Evolutionary conservation across 2,888 invertebrate species (phyloP).

Genomic region (Drosophila quinaria): DNA sequence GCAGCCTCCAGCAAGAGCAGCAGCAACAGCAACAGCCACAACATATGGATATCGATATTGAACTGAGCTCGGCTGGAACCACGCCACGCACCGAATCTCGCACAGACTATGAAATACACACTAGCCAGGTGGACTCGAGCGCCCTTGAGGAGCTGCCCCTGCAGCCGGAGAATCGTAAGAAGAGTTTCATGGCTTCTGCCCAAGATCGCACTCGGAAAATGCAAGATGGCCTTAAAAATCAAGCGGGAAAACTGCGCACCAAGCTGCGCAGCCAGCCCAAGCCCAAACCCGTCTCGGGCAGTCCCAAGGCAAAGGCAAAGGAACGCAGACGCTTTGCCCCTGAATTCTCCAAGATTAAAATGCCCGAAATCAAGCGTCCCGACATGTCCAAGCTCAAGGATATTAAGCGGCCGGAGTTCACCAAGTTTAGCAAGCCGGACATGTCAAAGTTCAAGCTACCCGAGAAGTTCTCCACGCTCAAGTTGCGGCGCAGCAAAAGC

Average conservation of each 20-base stretch:
- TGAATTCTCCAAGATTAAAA: constrained; percentile 85
- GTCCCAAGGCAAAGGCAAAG: constrained; percentile 83
- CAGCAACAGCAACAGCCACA: constrained; percentile 12
- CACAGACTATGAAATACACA: constrained; percentile 89
- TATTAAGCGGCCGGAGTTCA: constrained; percentile 84
- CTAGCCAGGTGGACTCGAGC: constrained; percentile 90
- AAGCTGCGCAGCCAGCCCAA: constrained; percentile 87
- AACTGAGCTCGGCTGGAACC: constrained; percentile 88
- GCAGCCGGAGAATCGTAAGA: constrained; percentile 87
- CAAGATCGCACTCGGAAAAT: constrained; percentile 87
- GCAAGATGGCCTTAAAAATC: constrained; percentile 89
- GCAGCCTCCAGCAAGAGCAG: constrained; percentile 42
- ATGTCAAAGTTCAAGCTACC: constrained; percentile 89
- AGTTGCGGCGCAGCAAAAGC: constrained; percentile 86
- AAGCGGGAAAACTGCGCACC: constrained; percentile 90
- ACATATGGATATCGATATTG: constrained; percentile 67
- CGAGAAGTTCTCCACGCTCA: constrained; percentile 88
- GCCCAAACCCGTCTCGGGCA: constrained; percentile 78
- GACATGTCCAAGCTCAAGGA: constrained; percentile 86
- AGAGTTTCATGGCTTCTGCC: constrained; percentile 86
- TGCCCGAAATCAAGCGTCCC: constrained; percentile 85
- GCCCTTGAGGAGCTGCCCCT: constrained; percentile 89
- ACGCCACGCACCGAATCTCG: constrained; percentile 87
- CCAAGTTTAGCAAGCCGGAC: constrained; percentile 87
- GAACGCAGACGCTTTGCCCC: constrained; percentile 84